Conservation (phyloP, 1,140 invertebrate genomes). For the Dendroctonus ponderosae region DNA sequence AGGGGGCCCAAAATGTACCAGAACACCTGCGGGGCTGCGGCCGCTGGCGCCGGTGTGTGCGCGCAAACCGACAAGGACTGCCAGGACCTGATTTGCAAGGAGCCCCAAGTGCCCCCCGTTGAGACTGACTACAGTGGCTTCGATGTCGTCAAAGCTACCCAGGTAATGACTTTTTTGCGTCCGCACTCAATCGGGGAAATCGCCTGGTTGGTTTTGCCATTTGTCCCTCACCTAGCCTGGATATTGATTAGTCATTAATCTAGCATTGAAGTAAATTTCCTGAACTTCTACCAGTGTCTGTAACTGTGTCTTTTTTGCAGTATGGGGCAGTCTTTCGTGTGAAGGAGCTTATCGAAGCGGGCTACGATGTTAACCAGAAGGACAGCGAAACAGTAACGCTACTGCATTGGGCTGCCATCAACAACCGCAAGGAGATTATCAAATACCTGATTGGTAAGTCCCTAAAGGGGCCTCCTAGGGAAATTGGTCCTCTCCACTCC, state of each 20-base stretch:
- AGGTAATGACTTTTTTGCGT: constrained; percentile 54
- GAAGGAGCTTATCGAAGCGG: constrained; percentile 81
- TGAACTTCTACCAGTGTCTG: too few relatives aligned
- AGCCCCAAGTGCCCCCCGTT: constrained; percentile 57
- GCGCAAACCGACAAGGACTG: constrained; percentile 54
- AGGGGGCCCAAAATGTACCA: constrained; percentile 57
- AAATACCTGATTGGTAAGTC: constrained; percentile 51
- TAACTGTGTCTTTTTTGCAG: constrained; percentile 50
- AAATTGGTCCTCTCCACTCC: background rate
- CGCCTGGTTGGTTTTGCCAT: too few relatives aligned
- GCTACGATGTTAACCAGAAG: constrained; percentile 86
- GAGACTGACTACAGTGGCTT: constrained; percentile 79
- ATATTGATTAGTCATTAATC: background rate
- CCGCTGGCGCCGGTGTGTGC: constrained; percentile 55
- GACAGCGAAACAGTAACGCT: constrained; percentile 91
- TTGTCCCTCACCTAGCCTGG: background rate
- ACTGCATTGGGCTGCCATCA: constrained; percentile 99
- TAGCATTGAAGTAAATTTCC: too few relatives aligned
- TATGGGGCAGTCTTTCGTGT: constrained; percentile 85
- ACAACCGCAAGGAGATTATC: constrained; percentile 92
- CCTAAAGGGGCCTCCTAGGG: background rate
- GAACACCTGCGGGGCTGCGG: constrained; percentile 63
- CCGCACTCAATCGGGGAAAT: background rate
- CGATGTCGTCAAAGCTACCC: constrained; percentile 93
- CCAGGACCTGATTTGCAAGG: constrained; percentile 56